Conservation (phyloP, 2,797 vertebrate genomes). For the Syncerus caffer region DNA sequence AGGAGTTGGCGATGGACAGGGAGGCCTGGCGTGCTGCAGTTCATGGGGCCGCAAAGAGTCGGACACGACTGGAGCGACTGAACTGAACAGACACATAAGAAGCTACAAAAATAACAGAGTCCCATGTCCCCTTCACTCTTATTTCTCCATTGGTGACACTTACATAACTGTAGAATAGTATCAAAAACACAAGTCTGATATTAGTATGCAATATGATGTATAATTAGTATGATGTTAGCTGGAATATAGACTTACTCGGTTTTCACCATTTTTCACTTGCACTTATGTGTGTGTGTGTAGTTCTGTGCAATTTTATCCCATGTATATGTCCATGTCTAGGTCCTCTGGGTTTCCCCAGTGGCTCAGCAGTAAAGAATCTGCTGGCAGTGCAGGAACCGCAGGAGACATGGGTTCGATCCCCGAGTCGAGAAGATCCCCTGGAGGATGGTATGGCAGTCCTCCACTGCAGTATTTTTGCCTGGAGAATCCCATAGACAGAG, state of each 20-base stretch:
- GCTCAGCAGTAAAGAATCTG: background rate
- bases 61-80: too few relatives aligned
- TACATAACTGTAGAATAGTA: background rate
- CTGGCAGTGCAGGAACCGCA: background rate
- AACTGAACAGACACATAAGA: background rate
- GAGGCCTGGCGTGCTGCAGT: fast-evolving
- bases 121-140: background rate
- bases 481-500: background rate
- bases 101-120: background rate
- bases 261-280: background rate
- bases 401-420: background rate
- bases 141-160: background rate
- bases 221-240: background rate
- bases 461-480: background rate
- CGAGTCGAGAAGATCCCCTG: background rate
- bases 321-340: background rate
- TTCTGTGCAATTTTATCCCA: background rate
- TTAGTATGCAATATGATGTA: too few relatives aligned
- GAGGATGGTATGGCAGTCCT: background rate
- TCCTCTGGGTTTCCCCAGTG: background rate
- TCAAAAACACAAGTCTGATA: background rate
- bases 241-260: background rate
- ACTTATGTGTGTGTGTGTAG: background rate
- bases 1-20: too few relatives aligned
- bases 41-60: too few relatives aligned